Base-by-base conservation (phyloP, 2,797 vertebrate species). In the Micropoecilia bifurca region DNA sequence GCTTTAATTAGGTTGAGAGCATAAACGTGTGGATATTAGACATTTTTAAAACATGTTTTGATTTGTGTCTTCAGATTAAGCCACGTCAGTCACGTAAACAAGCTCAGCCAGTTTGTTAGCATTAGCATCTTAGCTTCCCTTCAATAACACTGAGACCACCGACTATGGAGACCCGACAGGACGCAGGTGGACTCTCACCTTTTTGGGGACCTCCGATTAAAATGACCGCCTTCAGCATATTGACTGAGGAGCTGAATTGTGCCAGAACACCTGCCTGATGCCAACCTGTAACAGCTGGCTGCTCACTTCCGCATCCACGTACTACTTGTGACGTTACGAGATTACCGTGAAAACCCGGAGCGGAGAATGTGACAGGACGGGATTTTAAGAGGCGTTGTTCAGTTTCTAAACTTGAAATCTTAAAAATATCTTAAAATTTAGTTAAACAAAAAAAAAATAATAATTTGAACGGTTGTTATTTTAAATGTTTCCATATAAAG, bases 171-270 rank as follows among this genome's bases (percentile, higher is more conserved):
- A 75, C 7, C 43, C 0, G 5, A 33, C 0, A 0, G 20, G 0
- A 2, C 4, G 0, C 0, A 9, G 0, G 4, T 2, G 4, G 2
- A 1, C 66, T 47, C 91, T 95, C 83, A 99, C 98, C 98, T 96
- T 99, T 99, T 85, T 99, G 98, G 1, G 98, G 97, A 0, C 98
- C 98, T 78, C 98, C 98, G 53, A 99, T 99, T 82, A 99, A 95
- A 92, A 99, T 96, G 8, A 98, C 97, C 6, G 98, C 96, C 82
- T 99, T 99, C 83, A 98, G 91, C 97, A 98, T 98, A 8, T 87
- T 92, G 55, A 78, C 6, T 0, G 12, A 36, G 16, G 4, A n/a
- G 57, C 36, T 36, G 69, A 20, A 43, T 12, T 55, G 30, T 61
- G 20, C 63, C 71, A 39, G 18, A 5, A 61, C 33, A 45, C 2